phyloP scores from a whole-genome alignment of 1,140 invertebrate genomes.

The Drosophila pachea region DNA sequence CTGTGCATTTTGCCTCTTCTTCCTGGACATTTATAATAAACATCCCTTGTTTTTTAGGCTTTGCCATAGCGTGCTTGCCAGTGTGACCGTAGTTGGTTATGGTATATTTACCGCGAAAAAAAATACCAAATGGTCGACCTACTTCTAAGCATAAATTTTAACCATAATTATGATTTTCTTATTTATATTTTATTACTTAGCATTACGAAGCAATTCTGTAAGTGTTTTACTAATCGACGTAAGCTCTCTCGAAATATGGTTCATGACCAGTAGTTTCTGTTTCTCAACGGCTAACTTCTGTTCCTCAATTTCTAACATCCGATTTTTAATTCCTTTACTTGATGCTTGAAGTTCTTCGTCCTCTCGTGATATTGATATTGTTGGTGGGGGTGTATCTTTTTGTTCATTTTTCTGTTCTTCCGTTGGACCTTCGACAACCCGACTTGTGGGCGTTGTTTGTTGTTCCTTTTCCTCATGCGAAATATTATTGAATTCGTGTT shows the following conservation, averaged over 20 bases:
- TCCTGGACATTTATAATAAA: conserved; percentile 39
- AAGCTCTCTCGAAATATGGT: conserved; percentile 44
- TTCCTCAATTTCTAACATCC: conserved; percentile 52
- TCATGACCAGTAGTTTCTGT: conserved; percentile 57
- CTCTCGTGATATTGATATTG: not conserved
- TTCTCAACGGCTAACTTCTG: conserved; percentile 47
- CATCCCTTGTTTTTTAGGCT: conserved; percentile 25
- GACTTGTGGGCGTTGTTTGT: not conserved
- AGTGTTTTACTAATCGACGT: conserved; percentile 48
- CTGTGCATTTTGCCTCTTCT: conserved; percentile 40
- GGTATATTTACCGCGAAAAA: conserved; percentile 4
- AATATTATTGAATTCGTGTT: not conserved
- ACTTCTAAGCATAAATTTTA: not conserved
- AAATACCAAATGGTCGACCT: not conserved
- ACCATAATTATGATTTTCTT: not conserved
- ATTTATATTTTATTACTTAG: conserved; percentile 8
- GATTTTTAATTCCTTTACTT: not conserved
- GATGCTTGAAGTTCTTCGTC: not conserved
- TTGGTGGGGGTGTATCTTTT: not conserved
- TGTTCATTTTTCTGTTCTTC: not conserved
- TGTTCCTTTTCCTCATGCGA: not conserved
- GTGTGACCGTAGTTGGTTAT: conserved; percentile 8
- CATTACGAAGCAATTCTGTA: conserved; percentile 32
- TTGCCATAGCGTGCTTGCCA: conserved; percentile 15
- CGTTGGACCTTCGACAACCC: not conserved